Conservation (phyloP, 2,888 invertebrate species). For the Drosophila austrosaltans region DNA sequence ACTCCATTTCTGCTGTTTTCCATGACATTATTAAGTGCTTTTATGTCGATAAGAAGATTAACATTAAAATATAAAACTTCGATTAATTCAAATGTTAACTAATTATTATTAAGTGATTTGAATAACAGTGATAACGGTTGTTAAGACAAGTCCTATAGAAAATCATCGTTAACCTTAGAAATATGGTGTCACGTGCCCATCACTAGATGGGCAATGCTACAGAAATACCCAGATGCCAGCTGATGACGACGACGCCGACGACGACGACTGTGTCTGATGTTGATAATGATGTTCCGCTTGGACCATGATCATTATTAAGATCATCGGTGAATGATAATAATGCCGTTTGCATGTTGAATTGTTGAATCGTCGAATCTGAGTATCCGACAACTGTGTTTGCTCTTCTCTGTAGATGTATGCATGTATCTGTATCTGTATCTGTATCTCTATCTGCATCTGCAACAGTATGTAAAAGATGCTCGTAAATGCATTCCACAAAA, state of each 20-base stretch:
- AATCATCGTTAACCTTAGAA: background rate
- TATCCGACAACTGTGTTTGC: constrained; percentile 31
- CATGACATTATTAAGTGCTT: no score
- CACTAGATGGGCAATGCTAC: constrained; percentile 4
- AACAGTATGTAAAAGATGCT: constrained; percentile 57
- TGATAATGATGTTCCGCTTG: constrained; percentile 29
- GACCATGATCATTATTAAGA: constrained; percentile 43
- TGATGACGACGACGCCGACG: constrained; percentile 29
- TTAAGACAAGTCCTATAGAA: background rate
- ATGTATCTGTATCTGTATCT: constrained; percentile 25
- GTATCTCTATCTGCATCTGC: constrained; percentile 35
- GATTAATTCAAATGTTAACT: no score
- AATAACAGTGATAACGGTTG: no score
- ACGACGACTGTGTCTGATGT: constrained; percentile 16
- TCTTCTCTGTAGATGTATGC: constrained; percentile 13
- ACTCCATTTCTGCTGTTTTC: no score
- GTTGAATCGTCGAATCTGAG: constrained; percentile 33
- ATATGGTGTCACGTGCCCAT: constrained; percentile 8
- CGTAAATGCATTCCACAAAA: constrained; percentile 75
- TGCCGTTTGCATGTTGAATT: constrained; percentile 65
- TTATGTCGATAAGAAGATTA: no score
- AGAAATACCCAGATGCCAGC: constrained; percentile 45
- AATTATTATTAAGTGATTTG: no score
- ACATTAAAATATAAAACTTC: no score
- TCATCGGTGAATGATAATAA: constrained; percentile 64